These are phyloP conservation scores for Numenius phaeopus DNA, from an alignment of 2,797 vertebrate species.

Conservation along the genomic window DNA sequence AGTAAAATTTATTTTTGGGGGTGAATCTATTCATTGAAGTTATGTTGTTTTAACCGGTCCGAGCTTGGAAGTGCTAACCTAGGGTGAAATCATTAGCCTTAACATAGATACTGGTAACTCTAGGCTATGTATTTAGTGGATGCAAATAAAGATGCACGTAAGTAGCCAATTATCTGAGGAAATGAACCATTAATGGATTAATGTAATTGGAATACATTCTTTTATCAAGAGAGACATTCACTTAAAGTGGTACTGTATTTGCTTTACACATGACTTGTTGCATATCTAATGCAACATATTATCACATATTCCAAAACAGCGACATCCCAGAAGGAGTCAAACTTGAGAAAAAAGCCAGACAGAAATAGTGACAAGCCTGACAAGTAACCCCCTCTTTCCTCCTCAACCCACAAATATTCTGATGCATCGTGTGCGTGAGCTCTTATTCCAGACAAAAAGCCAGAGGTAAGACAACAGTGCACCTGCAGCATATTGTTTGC, in stretches of 20 bases:
- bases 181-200: conserved; percentile 75
- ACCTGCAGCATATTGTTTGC: conserved; percentile 6
- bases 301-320: conserved; percentile 2
- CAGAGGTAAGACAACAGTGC: neutral
- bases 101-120: conserved; percentile 31
- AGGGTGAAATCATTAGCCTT: conserved; percentile 53
- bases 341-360: neutral
- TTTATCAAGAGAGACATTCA: conserved; percentile 68
- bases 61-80: conserved; percentile 1
- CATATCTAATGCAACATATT: conserved; percentile 39
- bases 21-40: neutral
- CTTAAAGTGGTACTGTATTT: conserved; percentile 53
- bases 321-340: neutral
- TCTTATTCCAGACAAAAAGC: neutral
- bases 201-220: conserved; percentile 65
- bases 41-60: neutral
- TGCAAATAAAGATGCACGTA: conserved; percentile 64
- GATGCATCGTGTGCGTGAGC: neutral
- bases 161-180: conserved; percentile 73
- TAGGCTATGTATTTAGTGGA: conserved; percentile 58
- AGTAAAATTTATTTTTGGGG: neutral
- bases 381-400: neutral
- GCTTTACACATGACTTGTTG: conserved; percentile 68
- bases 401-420: conserved; percentile 16
- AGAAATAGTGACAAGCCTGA: neutral